Evolutionary conservation across 1,140 invertebrate species (phyloP), one percentile per base, ranked within the genome.

Genomic region (Bombus polaris): DNA sequence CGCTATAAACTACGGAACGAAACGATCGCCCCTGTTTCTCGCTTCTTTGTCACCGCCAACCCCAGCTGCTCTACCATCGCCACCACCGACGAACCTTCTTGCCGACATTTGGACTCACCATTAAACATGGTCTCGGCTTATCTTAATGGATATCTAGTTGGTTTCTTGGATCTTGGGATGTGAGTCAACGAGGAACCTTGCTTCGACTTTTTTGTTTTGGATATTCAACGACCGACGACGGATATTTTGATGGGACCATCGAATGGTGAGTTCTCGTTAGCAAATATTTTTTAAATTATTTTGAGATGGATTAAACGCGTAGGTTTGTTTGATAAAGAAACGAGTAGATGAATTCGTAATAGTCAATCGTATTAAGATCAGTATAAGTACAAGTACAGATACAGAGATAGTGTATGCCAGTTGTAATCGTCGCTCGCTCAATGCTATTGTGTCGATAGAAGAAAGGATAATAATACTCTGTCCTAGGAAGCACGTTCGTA

Each of bases 141-240:
- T 92, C 92, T 92, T 91, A 92, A 92, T 92, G 86, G 91, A 88
- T 88, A 92, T 92, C 91, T 90, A 68, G 83, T 81, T 80, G 82
- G 74, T 53, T 81, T 47, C 35, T n/a, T 68, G 80, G 59, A 81
- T 76, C 66, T 35, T 13, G 57, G n/a, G 5, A 13, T 39, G 28
- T 57, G 76, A 70, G 75, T 70, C 74, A 72, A 53, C 70, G 10
- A 10, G 68, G 13, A 59, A 47, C 73, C 9, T 62, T 13, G 12
- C 68, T 13, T n/a, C 68, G 42, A 68, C 15, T 76, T 42, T 79
- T 71, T 79, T 68, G 8, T 62, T 37, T 39, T 44, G 44, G 78
- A 68, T 81, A 74, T 47, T 35, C 59, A 71, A 74, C n/a, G 44
- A 53, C 2, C 65, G 15, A 18, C 18, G 47, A 53, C 47, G 47